Evolutionary conservation across 2,113 vertebrate genomes (phyloP), one percentile per base, ranked within the genome.

Genomic region (Excalfactoria chinensis): DNA sequence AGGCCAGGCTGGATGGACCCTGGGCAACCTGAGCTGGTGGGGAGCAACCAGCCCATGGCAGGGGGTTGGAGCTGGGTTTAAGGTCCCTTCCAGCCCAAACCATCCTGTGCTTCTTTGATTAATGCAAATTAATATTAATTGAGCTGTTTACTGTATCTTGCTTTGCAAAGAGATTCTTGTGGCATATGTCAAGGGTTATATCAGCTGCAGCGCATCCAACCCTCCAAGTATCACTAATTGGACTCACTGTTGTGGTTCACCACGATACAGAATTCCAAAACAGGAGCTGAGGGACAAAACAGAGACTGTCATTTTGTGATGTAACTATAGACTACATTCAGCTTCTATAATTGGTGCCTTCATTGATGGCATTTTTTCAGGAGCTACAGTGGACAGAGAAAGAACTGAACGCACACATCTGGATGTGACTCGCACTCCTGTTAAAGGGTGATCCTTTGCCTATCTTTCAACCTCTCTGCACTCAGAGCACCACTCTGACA

Each of bases 171-270:
- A 25, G 1, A 1, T 16, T 62, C 53, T 58, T 90, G 66, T 66
- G 74, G 90, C 51, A 48, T 46, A 37, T 72, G 76, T 81, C 88
- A 69, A 43, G 66, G 86, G 48, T 58, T 10, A 30, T 73, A 62
- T 92, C 67, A 86, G 67, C 86, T 86, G 84, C 49, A 78, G 84
- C 48, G 41, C 62, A 84, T 22, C 55, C 67, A 85, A 44, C 58
- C 30, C 23, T 60, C 40, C 35, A 7, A 10, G 46, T 76, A 14
- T 30, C 17, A 23, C 59, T 92, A 34, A 79, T 55, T 17, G 62
- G 37, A 32, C 32, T 81, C 2, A 0, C 37, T 64, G 40, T 55
- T 81, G 1, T 22, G 30, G 18, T 56, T 81, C 18, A 9, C n/a
- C 3, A 6, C 48, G 43, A 17, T 34, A 34, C 60, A 32, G 28